Base-by-base conservation (phyloP, 1,140 invertebrate genomes). In the Notospermus geniculatus region DNA sequence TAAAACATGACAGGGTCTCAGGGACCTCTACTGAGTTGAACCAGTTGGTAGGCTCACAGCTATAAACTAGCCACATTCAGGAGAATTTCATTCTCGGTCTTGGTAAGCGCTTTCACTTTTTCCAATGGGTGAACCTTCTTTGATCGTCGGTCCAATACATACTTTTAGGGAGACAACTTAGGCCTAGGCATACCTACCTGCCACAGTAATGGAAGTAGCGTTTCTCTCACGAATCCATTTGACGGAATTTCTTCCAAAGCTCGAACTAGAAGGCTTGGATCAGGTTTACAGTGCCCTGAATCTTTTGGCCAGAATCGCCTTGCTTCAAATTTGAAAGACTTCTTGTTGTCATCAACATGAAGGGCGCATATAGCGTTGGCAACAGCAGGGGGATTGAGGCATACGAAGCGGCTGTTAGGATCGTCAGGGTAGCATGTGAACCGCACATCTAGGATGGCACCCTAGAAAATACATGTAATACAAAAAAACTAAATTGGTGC, bases 291-390 rank as follows among this genome's bases (percentile, higher is more conserved):
- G 45, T 62, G 59, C 1, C 62, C 62, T 0, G 59, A 64, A 25
- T 64, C 62, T 23, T 55, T 43, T 19, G 68, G 68, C 68, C 68
- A 69, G 54, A 69, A 69, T n/a, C 62, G 54, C 15, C 57, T 46
- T 5, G 59, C 54, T 64, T 69, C 65, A 28, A 69, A 65, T 57
- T 60, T 53, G 39, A 41, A 57, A 32, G 57, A 39, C 13, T 64
- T 62, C 27, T 43, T 23, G n/a, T 69, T 62, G 46, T 69, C 68
- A 45, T 67, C 68, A 0, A 69, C 25, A 29, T 60, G 63, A 17
- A 64, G 60, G 11, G 11, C 45, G 29, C 62, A 67, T 27, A 67
- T 59, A 22, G 56, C 52, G n/a, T 53, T 58, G 32, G 62, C 62
- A 17, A 69, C 29, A 7, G 57, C 55, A 29, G 57, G 22, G 1